phyloP scores from a whole-genome alignment of 2,888 invertebrate species.

The Zaprionus obscuricornis region DNA sequence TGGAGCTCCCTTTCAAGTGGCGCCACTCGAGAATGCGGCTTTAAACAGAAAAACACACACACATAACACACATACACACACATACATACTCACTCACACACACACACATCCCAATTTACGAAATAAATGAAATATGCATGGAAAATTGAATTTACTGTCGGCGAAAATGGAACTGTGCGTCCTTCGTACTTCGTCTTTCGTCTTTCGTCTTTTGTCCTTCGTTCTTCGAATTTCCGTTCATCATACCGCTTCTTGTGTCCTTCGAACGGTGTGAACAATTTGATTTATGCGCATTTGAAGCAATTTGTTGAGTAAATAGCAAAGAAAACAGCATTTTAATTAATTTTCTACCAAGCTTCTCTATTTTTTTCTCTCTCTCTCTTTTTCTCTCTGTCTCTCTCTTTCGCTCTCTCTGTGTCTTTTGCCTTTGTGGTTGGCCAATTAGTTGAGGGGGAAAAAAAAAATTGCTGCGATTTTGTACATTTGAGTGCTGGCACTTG shows the following conservation, averaged over 20 bases:
- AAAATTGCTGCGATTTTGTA: constrained; percentile 57
- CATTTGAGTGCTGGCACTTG: constrained; percentile 37
- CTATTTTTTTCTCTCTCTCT: not conserved
- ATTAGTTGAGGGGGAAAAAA: constrained; percentile 56
- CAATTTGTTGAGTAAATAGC: constrained; percentile 74
- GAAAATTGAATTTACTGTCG: constrained; percentile 62
- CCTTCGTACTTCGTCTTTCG: too few species aligned
- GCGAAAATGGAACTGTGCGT: constrained; percentile 10
- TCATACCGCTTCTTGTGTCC: too few species aligned
- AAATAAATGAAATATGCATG: constrained; percentile 68
- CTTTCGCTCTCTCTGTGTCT: not conserved
- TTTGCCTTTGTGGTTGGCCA: constrained; percentile 46
- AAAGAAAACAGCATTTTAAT: constrained; percentile 70
- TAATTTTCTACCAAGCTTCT: constrained; percentile 52
- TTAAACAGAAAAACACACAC: constrained; percentile 49
- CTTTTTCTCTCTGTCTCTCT: not conserved
- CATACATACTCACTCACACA: constrained; percentile 28
- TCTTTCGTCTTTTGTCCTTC: constrained; percentile 4
- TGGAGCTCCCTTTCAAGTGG: constrained; percentile 29
- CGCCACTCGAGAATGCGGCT: constrained; percentile 44
- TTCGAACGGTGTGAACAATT: constrained; percentile 69
- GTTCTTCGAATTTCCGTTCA: constrained; percentile 10
- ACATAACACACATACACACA: constrained; percentile 34
- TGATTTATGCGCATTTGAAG: constrained; percentile 76
- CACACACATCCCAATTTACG: constrained; percentile 32